Evolutionary conservation across 2,113 vertebrate genomes (phyloP).

Genomic region (Rhodinocichla rosea): DNA sequence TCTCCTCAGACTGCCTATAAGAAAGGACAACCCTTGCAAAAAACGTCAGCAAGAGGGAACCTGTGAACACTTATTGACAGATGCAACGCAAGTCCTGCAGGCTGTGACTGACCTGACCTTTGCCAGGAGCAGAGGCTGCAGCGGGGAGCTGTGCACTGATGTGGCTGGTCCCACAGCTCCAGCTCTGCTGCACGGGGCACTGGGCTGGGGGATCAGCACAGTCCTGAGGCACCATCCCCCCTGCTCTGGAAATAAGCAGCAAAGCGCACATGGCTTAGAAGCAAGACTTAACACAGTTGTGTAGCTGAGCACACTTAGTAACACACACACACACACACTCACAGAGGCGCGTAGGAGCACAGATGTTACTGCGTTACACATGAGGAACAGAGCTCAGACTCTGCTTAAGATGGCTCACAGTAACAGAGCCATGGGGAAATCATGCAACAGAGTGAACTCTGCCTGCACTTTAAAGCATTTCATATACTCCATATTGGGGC

Average conservation of each 20-base stretch:
- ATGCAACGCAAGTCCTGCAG: neutral
- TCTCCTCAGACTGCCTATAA: neutral
- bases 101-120: neutral
- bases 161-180: neutral
- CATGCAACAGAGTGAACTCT: neutral
- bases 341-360: fast-evolving
- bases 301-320: neutral
- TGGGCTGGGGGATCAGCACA: neutral
- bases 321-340: neutral
- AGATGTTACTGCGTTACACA: neutral
- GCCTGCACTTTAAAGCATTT: neutral
- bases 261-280: neutral
- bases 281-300: neutral
- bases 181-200: neutral
- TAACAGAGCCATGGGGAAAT: neutral
- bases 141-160: fast-evolving
- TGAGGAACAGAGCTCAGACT: neutral
- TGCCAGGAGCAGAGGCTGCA: neutral
- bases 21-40: neutral
- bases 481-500: neutral
- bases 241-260: neutral
- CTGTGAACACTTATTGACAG: neutral
- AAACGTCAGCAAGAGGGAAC: neutral
- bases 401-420: neutral
- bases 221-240: neutral